phyloP scores from a whole-genome alignment of 2,888 invertebrate species.

The Horisme vitalbata region DNA sequence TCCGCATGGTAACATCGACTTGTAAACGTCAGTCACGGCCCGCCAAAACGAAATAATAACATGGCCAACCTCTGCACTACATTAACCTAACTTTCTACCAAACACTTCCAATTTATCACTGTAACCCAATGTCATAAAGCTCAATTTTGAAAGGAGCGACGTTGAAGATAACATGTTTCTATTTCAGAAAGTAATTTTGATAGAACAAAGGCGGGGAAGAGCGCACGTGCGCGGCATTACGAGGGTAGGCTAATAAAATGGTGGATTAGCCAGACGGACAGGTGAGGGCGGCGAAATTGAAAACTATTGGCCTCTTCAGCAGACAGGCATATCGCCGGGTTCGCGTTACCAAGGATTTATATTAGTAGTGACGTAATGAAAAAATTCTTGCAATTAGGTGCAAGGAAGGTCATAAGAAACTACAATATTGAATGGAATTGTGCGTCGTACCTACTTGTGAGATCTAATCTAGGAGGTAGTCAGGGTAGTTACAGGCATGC shows the following conservation, averaged over 20 bases:
- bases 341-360: conserved; percentile 60
- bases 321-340: conserved; percentile 54
- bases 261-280: conserved; percentile 71
- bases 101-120: conserved; percentile 31
- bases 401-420: too few relatives aligned
- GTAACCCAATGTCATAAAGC: conserved; percentile 27
- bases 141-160: conserved; percentile 27
- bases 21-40: conserved; percentile 75
- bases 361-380: conserved; percentile 50
- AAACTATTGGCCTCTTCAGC: conserved; percentile 75
- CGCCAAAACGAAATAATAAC: conserved; percentile 81
- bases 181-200: conserved; percentile 47
- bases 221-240: conserved; percentile 75
- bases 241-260: conserved; percentile 76
- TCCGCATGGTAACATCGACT: conserved; percentile 80
- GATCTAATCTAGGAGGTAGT: too few relatives aligned
- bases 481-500: too few relatives aligned
- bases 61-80: conserved; percentile 42
- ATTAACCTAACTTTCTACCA: conserved; percentile 35
- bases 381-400: conserved; percentile 36
- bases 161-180: conserved; percentile 35
- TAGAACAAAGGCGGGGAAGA: conserved; percentile 71
- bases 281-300: conserved; percentile 76
- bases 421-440: conserved; percentile 7
- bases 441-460: background rate